Base-by-base conservation (phyloP, 2,113 vertebrate species). In the Pholis gunnellus region DNA sequence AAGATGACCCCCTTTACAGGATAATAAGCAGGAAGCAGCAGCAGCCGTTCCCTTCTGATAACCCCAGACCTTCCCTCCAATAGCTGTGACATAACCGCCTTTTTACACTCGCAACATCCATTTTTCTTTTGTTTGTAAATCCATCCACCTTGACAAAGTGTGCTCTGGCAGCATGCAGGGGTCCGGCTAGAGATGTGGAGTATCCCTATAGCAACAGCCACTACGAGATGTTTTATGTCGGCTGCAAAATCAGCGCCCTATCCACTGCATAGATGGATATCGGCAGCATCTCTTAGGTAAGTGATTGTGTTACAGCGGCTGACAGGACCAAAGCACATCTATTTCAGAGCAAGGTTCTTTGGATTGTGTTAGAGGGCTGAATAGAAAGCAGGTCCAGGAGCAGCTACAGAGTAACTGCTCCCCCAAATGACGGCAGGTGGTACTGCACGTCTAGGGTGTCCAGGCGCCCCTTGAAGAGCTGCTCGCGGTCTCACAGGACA, bases 221-320 rank as follows among this genome's bases (percentile, higher is more conserved):
- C 81, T 34, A 64, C 14, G 42, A 66, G 82, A 63, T 78, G 67
- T 75, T 88, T 85, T 88, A 85, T 68, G 57, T 79, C 15, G 1
- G 25, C 72, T 64, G 73, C 68, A 64, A 69, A 83, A 88, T 83
- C 83, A 77, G 64, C 56, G 44, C 15, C 25, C 61, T 40, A 78
- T 77, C 61, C 50, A 44, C 73, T 71, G 78, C 84, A 54, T 6
- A 74, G 86, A 89, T 88, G 75, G 72, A 85, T 88, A 86, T 90
- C 74, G 17, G 79, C 59, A 85, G 78, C 85, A 85, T 86, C 84
- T 91, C 88, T 83, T 68, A 82, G 84, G 85, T 88, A 88, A 89
- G 82, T 91, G 90, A 93, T 91, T 87, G 84, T 88, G 82, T 89
- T 91, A 91, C 81, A 82, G 84, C 40, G 40, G 68, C 56, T 79